Evolutionary conservation across 2,888 invertebrate genomes (phyloP), one percentile per base, ranked within the genome.

Genomic region (Aspidiotus rigidus): DNA sequence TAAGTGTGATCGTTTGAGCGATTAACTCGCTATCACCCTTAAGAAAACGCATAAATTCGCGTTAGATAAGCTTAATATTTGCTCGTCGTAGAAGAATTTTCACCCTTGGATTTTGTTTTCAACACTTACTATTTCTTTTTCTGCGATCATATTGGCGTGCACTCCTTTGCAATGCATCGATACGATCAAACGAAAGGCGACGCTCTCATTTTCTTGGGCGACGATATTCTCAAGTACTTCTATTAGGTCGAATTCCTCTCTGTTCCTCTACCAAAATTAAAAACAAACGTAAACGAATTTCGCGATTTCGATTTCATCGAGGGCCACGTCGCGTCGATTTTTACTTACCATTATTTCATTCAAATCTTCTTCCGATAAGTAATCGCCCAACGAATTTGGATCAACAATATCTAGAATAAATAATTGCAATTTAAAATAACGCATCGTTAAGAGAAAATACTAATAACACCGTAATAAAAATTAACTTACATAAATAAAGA

Each of bases 131-230:
- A 54, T 39, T 13, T 40, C 40, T 40, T 53, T 42, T 41, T 61
- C 41, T 9, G 54, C 42, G 41, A 41, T n/a, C 10, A 62, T 55
- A 8, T 54, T 61, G 16, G 54, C 44, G 17, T 55, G 62, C 17
- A 62, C 9, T n/a, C 62, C 13, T 54, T 62, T 62, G 62, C 69
- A 69, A 56, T 69, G 69, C 8, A 62, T 16, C 7, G 49, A 62
- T 7, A 55, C 55, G 15, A 69, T 56, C 3, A 62, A 44, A 7
- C 41, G 69, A 17, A 69, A 61, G 16, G 16, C 42, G 39, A 69
- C 17, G 13, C 41, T 53, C 41, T 69, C 69, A 28, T 69, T 55
- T 62, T 69, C 69, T 63, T 63, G 53, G 16, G 15, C 16, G 7
- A 53, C 39, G 2, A 63, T 53, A 63, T 49, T 49, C 49, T 49